Percentiles rank a stretch among this genome's conserved stretches.
Evolutionary conservation across 2,888 invertebrate genomes (phyloP).

Genomic region (Lochmaea capreae): DNA sequence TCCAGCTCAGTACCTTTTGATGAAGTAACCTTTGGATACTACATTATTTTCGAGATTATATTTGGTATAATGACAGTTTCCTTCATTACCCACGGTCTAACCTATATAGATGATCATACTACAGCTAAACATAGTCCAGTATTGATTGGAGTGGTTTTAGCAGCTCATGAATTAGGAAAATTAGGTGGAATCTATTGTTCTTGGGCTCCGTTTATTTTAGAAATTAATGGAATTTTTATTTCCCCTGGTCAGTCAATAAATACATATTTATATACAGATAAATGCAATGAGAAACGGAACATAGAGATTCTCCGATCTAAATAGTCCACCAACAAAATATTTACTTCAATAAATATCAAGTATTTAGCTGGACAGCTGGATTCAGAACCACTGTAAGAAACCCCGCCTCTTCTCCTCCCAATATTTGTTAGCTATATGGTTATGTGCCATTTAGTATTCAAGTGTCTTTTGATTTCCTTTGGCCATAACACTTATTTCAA

Average conservation of each 20-base stretch:
- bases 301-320: no score
- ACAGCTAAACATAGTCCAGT: conserved; percentile 67
- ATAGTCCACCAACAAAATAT: no score
- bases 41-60: conserved; percentile 63
- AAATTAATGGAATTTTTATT: conserved; percentile 50
- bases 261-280: no score
- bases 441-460: no score
- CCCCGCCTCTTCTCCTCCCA: no score
- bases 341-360: no score
- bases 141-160: conserved; percentile 62
- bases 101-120: conserved; percentile 74
- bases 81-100: conserved; percentile 70
- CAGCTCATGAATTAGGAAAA: conserved; percentile 55
- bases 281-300: no score
- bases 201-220: conserved; percentile 53
- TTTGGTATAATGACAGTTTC: conserved; percentile 54
- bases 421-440: no score
- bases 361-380: no score
- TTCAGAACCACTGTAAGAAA: no score
- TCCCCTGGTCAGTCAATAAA: conserved; percentile 49
- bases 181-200: conserved; percentile 59
- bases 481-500: no score
- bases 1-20: conserved; percentile 29
- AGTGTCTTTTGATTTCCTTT: no score
- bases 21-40: conserved; percentile 55